phyloP scores from a whole-genome alignment of 2,113 vertebrate species.

The Piprites chloris region DNA sequence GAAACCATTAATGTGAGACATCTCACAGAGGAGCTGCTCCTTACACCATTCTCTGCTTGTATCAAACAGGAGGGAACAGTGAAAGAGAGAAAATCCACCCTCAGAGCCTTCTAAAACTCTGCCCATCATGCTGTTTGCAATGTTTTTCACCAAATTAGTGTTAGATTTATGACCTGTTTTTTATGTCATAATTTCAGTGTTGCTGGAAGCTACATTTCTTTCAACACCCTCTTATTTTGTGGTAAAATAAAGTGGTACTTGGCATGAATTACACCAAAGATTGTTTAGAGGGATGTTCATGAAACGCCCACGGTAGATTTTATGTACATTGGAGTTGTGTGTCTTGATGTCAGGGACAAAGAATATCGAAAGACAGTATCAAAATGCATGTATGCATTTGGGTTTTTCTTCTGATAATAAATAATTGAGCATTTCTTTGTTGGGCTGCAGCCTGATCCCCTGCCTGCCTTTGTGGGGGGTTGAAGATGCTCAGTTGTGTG shows the following conservation, averaged over 20 bases:
- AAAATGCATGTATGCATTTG: not conserved
- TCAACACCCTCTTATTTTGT: not conserved
- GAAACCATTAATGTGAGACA: not conserved
- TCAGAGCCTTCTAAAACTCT: not conserved
- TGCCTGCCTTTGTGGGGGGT: not conserved
- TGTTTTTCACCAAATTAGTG: not conserved
- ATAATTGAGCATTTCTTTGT: constrained; percentile 38
- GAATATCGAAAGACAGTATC: not conserved
- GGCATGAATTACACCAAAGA: not conserved
- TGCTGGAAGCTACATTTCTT: not conserved
- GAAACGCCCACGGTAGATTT: not conserved
- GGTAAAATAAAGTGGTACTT: not conserved
- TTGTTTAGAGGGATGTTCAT: not conserved
- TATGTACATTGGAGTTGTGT: not conserved
- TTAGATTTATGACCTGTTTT: not conserved
- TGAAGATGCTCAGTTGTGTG: not conserved
- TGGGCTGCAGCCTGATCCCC: not conserved
- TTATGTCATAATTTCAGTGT: not conserved
- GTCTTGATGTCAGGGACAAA: not conserved
- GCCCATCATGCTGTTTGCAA: fast-evolving
- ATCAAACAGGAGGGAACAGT: fast-evolving
- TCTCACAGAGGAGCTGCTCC: not conserved
- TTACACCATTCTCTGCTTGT: fast-evolving
- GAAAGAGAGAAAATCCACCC: fast-evolving
- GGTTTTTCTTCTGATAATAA: not conserved